Evolutionary conservation across 2,113 vertebrate genomes (phyloP).

Genomic region (Prietella phreatophila): DNA sequence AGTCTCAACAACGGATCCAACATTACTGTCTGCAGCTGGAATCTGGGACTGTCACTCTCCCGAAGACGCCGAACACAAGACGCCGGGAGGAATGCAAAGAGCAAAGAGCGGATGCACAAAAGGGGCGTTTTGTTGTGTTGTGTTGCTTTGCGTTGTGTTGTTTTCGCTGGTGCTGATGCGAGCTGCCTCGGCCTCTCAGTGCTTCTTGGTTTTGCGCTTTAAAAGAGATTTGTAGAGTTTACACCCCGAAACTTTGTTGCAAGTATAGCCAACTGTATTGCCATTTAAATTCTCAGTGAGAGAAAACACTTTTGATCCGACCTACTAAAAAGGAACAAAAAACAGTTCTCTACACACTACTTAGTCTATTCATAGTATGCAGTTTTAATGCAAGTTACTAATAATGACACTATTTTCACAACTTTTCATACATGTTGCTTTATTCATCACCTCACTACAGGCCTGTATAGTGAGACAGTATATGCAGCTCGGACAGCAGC

Average conservation of each 20-base stretch:
- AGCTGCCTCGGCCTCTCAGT: conserved; percentile 68
- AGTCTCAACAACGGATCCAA: not conserved
- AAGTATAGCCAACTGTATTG: not conserved
- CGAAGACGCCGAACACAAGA: not conserved
- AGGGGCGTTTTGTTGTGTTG: conserved; percentile 38
- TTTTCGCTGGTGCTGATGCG: conserved; percentile 74
- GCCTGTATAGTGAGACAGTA: not conserved
- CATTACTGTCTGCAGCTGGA: conserved; percentile 21
- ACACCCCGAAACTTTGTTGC: not conserved
- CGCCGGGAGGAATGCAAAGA: conserved; percentile 58
- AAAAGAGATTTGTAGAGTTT: conserved; percentile 44
- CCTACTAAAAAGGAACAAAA: not conserved
- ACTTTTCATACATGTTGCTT: not conserved
- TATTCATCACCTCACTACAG: too few relatives aligned
- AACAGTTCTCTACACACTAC: not conserved
- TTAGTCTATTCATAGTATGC: not conserved
- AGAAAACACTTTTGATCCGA: not conserved
- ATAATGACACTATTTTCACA: not conserved
- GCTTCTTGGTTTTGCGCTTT: conserved; percentile 64
- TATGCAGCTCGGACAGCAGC: not conserved
- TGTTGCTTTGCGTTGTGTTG: conserved; percentile 38
- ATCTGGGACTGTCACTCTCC: not conserved
- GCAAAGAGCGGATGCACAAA: conserved; percentile 52
- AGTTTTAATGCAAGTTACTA: not conserved
- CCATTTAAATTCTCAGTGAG: not conserved